phyloP scores from a whole-genome alignment of 2,888 invertebrate species.

The Oscheius sp. region DNA sequence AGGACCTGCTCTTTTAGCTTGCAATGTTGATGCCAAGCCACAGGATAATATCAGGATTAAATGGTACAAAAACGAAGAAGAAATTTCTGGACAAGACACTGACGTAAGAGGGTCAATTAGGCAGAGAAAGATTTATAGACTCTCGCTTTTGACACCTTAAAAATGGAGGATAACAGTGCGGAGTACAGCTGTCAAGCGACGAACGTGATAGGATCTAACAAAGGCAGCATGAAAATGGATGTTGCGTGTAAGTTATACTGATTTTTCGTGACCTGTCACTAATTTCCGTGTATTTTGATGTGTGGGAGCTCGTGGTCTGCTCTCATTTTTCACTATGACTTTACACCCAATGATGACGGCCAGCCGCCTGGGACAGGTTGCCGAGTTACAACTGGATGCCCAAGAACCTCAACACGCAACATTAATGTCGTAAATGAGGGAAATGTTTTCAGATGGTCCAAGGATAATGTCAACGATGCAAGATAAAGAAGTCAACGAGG shows the following conservation, averaged over 20 bases:
- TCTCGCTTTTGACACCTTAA: conserved; percentile 56
- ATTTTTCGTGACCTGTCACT: conserved; percentile 1
- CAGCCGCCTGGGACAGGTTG: conserved; percentile 29
- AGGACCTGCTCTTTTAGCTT: conserved; percentile 60
- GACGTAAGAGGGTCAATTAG: conserved; percentile 42
- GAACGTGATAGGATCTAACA: conserved; percentile 58
- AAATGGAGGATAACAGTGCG: conserved; percentile 63
- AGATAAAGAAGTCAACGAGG: conserved; percentile 61
- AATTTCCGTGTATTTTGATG: conserved; percentile 24
- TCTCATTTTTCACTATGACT: conserved; percentile 30
- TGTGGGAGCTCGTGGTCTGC: conserved; percentile 28
- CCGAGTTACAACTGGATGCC: conserved; percentile 20
- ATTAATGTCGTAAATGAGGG: neutral
- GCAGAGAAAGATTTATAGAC: conserved; percentile 47
- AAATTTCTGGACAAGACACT: conserved; percentile 44
- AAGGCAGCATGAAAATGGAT: conserved; percentile 53
- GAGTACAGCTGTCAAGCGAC: conserved; percentile 59
- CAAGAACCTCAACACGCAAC: conserved; percentile 4
- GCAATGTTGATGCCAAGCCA: conserved; percentile 66
- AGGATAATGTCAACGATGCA: conserved; percentile 61
- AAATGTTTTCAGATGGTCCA: conserved; percentile 52
- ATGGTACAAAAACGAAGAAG: conserved; percentile 56
- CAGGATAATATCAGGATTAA: conserved; percentile 54
- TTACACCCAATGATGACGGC: conserved; percentile 29
- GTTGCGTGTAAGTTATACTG: conserved; percentile 56